Percentiles rank a stretch among this genome's conserved stretches.
Evolutionary conservation across 2,888 invertebrate species (phyloP).

Genomic region (Diplolepis rosae): DNA sequence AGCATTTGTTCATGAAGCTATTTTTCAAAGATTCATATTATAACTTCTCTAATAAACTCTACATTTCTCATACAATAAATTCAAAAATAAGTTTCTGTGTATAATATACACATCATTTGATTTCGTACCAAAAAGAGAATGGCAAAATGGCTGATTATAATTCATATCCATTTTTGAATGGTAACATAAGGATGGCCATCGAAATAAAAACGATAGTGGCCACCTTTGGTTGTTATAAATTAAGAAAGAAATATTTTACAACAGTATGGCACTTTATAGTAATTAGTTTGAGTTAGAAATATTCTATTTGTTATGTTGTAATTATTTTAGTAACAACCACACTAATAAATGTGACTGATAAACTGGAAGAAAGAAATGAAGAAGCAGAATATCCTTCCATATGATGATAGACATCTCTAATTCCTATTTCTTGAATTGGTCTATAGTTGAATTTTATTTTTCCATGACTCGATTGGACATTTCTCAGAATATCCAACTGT

Average conservation of each 20-base stretch:
- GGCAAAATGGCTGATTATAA: background rate
- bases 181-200: background rate
- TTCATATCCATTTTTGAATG: background rate
- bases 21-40: too few species aligned
- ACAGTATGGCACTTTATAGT: constrained; percentile 5
- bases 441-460: constrained; percentile 71
- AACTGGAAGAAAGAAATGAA: constrained; percentile 30
- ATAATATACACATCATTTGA: background rate
- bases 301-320: background rate
- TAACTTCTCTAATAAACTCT: background rate
- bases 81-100: background rate
- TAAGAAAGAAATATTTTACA: constrained; percentile 32
- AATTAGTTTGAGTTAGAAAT: background rate
- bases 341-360: constrained; percentile 26
- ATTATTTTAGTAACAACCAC: constrained; percentile 1
- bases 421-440: constrained; percentile 68
- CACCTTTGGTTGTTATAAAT: constrained; percentile 27
- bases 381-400: constrained; percentile 54
- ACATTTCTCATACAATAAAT: background rate
- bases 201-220: background rate
- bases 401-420: constrained; percentile 57
- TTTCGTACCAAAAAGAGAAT: background rate
- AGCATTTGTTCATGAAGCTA: too few species aligned
- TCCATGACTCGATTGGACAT: constrained; percentile 51
- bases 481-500: constrained; percentile 57